Percentiles rank a stretch among this genome's conserved stretches.
phyloP scores from a whole-genome alignment of 2,113 vertebrate species.

The Entelurus aequoreus region DNA sequence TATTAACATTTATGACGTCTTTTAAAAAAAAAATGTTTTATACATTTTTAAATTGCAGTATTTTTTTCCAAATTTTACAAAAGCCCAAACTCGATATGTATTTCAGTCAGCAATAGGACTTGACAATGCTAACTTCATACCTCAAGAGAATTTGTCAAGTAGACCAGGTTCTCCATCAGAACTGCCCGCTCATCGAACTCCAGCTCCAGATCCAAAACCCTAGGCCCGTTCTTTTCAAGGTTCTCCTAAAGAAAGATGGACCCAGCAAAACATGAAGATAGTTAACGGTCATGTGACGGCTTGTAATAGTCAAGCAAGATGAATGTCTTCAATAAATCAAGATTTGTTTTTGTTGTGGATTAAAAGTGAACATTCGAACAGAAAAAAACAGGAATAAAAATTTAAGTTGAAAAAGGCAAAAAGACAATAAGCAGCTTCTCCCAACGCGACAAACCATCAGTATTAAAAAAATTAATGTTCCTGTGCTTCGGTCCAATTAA shows the following conservation, averaged over 20 bases:
- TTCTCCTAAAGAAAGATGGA: conserved; percentile 76
- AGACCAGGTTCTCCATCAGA: conserved; percentile 90
- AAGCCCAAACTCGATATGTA: too few relatives aligned
- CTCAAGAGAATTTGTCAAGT: conserved; percentile 93
- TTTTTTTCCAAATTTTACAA: too few relatives aligned
- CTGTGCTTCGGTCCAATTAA: too few relatives aligned
- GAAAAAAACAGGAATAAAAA: not conserved
- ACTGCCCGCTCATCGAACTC: conserved; percentile 92
- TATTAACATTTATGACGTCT: too few relatives aligned
- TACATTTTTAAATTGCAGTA: too few relatives aligned
- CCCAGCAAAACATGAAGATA: not conserved
- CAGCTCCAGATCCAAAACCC: conserved; percentile 87
- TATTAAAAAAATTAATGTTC: too few relatives aligned
- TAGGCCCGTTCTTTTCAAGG: conserved; percentile 86
- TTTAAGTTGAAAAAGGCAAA: not conserved
- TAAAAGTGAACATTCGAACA: not conserved
- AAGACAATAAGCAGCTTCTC: too few relatives aligned
- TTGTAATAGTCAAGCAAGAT: not conserved
- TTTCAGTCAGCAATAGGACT: too few relatives aligned
- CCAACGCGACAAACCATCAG: too few relatives aligned
- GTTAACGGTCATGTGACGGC: not conserved
- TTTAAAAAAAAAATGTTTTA: too few relatives aligned
- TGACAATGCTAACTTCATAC: conserved; percentile 53
- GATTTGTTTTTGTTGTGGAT: not conserved
- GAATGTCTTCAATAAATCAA: not conserved